phyloP scores from a whole-genome alignment of 2,113 vertebrate genomes.

The Capreolus pygargus region DNA sequence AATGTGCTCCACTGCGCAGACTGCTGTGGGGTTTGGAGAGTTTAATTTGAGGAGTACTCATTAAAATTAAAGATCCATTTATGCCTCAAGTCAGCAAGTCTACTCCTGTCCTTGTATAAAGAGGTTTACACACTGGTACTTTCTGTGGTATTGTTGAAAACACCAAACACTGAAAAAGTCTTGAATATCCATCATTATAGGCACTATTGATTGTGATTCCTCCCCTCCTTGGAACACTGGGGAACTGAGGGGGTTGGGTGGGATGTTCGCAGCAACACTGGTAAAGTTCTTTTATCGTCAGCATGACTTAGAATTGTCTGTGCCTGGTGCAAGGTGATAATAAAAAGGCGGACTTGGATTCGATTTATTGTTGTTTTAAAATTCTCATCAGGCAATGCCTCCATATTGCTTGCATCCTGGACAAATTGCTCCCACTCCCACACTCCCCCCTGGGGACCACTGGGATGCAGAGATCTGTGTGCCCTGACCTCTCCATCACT shows the following conservation, averaged over 20 bases:
- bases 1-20: background rate
- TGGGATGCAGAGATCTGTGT: accelerated
- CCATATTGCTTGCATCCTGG: background rate
- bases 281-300: background rate
- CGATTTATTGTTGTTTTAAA: background rate
- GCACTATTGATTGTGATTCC: background rate
- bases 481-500: background rate
- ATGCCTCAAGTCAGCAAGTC: background rate
- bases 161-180: background rate
- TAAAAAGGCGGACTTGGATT: background rate
- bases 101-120: background rate
- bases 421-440: accelerated
- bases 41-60: background rate
- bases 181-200: background rate
- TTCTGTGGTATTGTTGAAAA: background rate
- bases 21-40: background rate
- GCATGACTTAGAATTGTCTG: background rate
- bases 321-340: background rate
- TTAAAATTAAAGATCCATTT: background rate
- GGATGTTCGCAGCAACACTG: background rate
- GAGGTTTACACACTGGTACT: background rate
- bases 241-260: accelerated
- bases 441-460: accelerated
- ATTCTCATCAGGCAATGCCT: background rate
- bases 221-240: background rate